Base-by-base conservation (phyloP, 2,888 invertebrate genomes). In the Drosophila bunnanda region DNA sequence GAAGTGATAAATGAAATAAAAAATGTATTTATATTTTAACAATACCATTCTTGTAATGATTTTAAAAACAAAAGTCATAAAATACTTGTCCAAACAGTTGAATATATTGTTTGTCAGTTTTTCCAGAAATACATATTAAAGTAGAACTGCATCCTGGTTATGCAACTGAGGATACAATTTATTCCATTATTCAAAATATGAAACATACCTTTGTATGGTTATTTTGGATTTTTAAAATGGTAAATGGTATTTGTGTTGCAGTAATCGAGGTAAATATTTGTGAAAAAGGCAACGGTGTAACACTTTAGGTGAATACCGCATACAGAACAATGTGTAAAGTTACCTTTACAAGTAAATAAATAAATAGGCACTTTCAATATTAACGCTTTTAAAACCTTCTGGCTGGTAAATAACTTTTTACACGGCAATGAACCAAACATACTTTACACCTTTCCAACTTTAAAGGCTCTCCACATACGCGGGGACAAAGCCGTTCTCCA, bases 181-280 rank as follows among this genome's bases (percentile, higher is more conserved):
- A 6, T 32, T 50, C 12, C 6, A 36, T 48, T 46, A 50, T 53
- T 36, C n/a, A 38, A 58, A 36, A 58, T 28, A 34, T 36, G 28
- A 48, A 50, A 28, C 15, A 46, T 36, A 25, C 36, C 12, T 28
- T 13, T n/a, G 5, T 20, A 13, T 53, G n/a, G 0, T 12, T 36
- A 10, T 15, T 36, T 53, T 10, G 15, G 6, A 2, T 3, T 15
- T 17, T 34, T 30, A 15, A 50, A 32, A 52, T 10, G 15, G n/a
- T 22, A 36, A 10, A 53, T n/a, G n/a, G n/a, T 34, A 52, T 52
- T 52, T 34, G 15, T 12, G 5, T 54, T 25, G 13, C 54, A n/a
- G 38, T 38, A 54, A 38, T 54, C n/a, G 54, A 54, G 36, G 2
- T 22, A 54, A 54, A 54, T 38, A 54, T 5, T 54, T 25, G n/a